A percentile compares a stretch with the other conserved stretches of the same genome.
Evolutionary conservation across 2,888 invertebrate species (phyloP).

Genomic region (Volucella inanis): DNA sequence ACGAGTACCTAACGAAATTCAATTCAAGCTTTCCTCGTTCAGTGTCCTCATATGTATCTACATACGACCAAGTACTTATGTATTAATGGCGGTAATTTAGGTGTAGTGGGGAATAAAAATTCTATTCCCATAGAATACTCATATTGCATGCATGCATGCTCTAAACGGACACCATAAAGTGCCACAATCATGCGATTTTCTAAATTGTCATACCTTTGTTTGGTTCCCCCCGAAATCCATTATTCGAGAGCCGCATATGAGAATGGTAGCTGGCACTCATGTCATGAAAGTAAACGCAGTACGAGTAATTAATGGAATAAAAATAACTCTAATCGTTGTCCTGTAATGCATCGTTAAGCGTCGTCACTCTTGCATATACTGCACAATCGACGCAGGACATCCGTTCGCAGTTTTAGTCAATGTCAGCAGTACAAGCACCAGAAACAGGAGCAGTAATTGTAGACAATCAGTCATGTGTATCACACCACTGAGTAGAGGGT

Average conservation of each 20-base stretch:
- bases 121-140: too few relatives aligned
- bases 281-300: slow-evolving; percentile 13
- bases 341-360: slow-evolving; percentile 64
- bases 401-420: slow-evolving; percentile 38
- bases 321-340: slow-evolving; percentile 69
- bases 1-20: too few relatives aligned
- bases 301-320: slow-evolving; percentile 68
- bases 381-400: slow-evolving; percentile 53
- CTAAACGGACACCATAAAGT: slow-evolving; percentile 51
- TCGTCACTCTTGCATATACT: slow-evolving; percentile 4
- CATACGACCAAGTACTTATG: too few relatives aligned
- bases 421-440: neutral
- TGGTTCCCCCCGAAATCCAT: slow-evolving; percentile 50
- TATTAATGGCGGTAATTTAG: too few relatives aligned
- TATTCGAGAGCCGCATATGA: neutral
- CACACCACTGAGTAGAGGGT: neutral
- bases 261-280: neutral
- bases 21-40: too few relatives aligned
- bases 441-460: neutral
- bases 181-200: slow-evolving; percentile 59
- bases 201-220: slow-evolving; percentile 57
- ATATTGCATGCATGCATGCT: slow-evolving; percentile 25
- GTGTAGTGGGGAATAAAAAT: too few relatives aligned
- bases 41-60: too few relatives aligned
- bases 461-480: slow-evolving; percentile 48